Base-by-base conservation (phyloP, 2,113 vertebrate species). In the Bucco capensis region DNA sequence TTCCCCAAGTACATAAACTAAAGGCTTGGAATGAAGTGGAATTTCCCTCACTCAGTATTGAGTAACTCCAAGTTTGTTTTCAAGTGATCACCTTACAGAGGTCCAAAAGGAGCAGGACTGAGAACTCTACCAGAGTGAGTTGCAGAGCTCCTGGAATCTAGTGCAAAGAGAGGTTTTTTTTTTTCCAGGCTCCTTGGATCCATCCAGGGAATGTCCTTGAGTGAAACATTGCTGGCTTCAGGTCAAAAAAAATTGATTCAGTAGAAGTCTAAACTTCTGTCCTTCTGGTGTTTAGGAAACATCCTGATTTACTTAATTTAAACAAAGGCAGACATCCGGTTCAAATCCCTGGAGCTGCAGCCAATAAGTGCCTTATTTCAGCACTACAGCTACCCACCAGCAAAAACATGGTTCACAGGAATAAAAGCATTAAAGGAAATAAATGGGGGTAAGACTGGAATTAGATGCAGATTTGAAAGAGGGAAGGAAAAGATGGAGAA, bases 261-360 rank as follows among this genome's bases (percentile, higher is more conserved):
- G 93, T 87, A 76, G 83, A 94, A 92, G 75, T 80, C 77, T 94
- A 76, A 96, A 92, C 93, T 93, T 93, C 83, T 96, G 77, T 95
- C 91, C 77, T 79, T 82, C 79, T 60, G 89, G 83, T 94, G 86
- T 96, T 96, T 95, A 74, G 89, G 77, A 93, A 95, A 96, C 93
- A 96, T 94, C 84, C 89, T 94, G 93, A 86, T 95, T 92, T 95
- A 95, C 86, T 96, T 94, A 92, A 87, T 95, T 96, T 93, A 94
- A 96, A 96, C 92, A 93, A 87, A 96, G 96, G 88, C 96, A 96
- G 92, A 95, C 93, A 96, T 94, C 93, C 74, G 74, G 90, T 96
- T 92, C 82, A 92, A 95, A 76, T 90, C 92, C 94, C 95, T 64
- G 79, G 85, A 94, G 93, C 92, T 90, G 86, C 86, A 93, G 77